Evolutionary conservation across 2,888 invertebrate genomes (phyloP), one percentile per base, ranked within the genome.

Genomic region (Drosophila fulvimacula): DNA sequence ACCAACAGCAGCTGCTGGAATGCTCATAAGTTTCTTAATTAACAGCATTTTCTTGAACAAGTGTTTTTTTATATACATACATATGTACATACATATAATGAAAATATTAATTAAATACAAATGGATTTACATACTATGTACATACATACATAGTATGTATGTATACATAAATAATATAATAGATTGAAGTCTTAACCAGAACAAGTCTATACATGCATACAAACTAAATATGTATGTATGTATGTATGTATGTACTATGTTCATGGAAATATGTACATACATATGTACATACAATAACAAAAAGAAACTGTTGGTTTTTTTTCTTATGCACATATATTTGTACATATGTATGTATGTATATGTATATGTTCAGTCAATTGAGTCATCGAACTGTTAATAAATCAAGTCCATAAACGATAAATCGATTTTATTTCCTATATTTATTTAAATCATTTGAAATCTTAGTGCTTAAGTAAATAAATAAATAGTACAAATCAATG

Each of bases 351-450:
- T n/a, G n/a, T n/a, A 2, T 15, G 13, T 13, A 34, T 34, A 34
- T 5, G 1, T n/a, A 11, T 48, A 17, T 48, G 6, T 21, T 52
- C 32, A 13, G n/a, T 5, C 19, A 2, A 24, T 17, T 61, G 58
- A 61, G 17, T 58, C 61, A 44, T 42, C 24, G 5, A 57, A 61
- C 42, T 41, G 42, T 27, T 58, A 58, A 58, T 30, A 36, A 36
- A 27, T 36, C 10, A 34, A 44, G 19, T 36, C 42, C 34, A 53
- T 17, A 39, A 38, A 27, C 34, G 57, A 9, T 32, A 32, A 10
- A 21, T 30, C 17, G 6, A 21, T 39, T 32, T 30, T 39, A 17
- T 30, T 32, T 41, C 5, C 39, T 39, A 6, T 39, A 32, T 32
- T n/a, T 41, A 32, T 41, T 13, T 24, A 15, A 48, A 7, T 48